These are phyloP conservation scores for Austrofundulus limnaeus DNA, from an alignment of 2,113 vertebrate species.

Conservation along the genomic window DNA sequence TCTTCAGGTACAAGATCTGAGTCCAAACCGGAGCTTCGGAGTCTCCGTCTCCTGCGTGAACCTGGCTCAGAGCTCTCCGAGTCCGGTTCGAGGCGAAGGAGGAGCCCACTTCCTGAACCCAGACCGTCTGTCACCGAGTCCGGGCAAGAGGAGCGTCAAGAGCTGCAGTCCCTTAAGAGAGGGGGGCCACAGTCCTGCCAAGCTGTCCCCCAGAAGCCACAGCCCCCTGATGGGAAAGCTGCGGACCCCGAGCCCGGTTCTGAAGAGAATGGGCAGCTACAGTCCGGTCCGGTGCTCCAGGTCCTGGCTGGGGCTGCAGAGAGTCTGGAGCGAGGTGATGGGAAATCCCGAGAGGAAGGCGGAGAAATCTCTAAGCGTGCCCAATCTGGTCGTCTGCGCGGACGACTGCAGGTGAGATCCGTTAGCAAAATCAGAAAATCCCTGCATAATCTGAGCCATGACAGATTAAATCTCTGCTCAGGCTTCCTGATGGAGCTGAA, in stretches of 20 bases:
- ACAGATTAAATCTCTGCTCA: slow-evolving; percentile 16
- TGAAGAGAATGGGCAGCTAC: slow-evolving; percentile 37
- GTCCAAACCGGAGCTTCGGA: not conserved
- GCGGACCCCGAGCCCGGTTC: slow-evolving; percentile 56
- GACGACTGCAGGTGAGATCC: slow-evolving; percentile 46
- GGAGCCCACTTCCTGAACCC: no score
- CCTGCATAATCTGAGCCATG: no score
- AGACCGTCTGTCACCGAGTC: no score
- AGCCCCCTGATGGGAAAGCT: slow-evolving; percentile 34
- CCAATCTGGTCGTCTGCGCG: slow-evolving; percentile 46
- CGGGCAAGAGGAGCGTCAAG: slow-evolving; percentile 39
- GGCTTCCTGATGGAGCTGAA: slow-evolving; percentile 27
- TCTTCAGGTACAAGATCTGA: slow-evolving; percentile 6
- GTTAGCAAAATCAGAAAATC: no score
- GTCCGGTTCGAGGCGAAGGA: slow-evolving; percentile 26
- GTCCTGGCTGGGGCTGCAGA: slow-evolving; percentile 48
- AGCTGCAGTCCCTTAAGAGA: slow-evolving; percentile 34
- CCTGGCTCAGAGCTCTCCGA: slow-evolving; percentile 21
- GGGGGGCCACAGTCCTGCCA: slow-evolving; percentile 40
- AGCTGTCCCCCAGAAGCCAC: slow-evolving; percentile 40
- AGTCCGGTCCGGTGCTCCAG: slow-evolving; percentile 49
- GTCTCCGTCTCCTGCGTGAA: slow-evolving; percentile 7
- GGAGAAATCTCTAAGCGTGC: slow-evolving; percentile 55
- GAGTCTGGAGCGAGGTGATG: slow-evolving; percentile 35
- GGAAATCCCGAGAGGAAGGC: slow-evolving; percentile 26